Conservation (phyloP, 2,888 invertebrate genomes). For the Tetheella fluctuosa region DNA sequence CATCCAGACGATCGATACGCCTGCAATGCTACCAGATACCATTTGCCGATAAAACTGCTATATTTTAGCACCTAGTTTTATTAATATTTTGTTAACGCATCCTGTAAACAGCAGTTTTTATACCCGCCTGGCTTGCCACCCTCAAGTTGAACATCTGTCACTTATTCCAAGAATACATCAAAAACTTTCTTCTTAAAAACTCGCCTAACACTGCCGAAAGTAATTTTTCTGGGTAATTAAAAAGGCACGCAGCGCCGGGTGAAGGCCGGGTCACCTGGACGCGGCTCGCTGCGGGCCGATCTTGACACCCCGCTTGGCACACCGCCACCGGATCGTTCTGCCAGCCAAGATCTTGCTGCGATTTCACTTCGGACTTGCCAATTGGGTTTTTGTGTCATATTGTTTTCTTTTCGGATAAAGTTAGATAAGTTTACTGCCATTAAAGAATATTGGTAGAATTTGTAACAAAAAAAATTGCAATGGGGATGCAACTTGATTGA, state of each 20-base stretch:
- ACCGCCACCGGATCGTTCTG: not conserved
- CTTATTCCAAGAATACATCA: too few species aligned
- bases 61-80: not conserved
- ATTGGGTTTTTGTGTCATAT: conserved; percentile 1
- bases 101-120: too few species aligned
- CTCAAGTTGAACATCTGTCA: too few species aligned
- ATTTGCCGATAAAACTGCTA: not conserved
- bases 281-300: not conserved
- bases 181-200: too few species aligned
- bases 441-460: too few species aligned
- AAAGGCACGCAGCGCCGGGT: not conserved
- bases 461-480: too few species aligned
- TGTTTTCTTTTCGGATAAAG: conserved; percentile 3
- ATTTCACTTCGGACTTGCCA: conserved; percentile 7
- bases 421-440: too few species aligned
- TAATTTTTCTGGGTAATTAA: not conserved
- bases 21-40: conserved; percentile 8
- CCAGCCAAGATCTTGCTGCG: conserved; percentile 8
- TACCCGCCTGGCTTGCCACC: too few species aligned
- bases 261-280: conserved; percentile 13
- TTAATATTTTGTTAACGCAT: not conserved
- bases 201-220: too few species aligned
- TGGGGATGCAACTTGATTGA: too few species aligned
- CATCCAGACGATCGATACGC: conserved; percentile 12
- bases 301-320: conserved; percentile 8